phyloP scores from a whole-genome alignment of 2,888 invertebrate species.

The Melanotus villosus region DNA sequence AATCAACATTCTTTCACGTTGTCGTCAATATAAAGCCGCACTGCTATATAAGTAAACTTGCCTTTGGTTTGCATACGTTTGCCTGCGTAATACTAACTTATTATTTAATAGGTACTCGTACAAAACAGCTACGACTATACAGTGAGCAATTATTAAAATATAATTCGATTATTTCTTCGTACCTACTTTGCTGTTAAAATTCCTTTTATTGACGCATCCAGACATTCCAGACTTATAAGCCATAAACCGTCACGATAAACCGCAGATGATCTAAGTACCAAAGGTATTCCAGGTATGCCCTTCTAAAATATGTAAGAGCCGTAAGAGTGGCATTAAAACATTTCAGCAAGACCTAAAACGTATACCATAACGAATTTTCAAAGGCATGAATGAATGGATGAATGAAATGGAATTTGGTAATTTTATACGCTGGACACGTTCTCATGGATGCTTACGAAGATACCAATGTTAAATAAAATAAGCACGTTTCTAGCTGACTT shows the following conservation, averaged over 20 bases:
- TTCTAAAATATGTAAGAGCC: not conserved
- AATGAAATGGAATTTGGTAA: conserved; percentile 1
- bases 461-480: not conserved
- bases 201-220: not conserved
- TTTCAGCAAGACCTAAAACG: not conserved
- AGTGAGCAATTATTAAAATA: too few relatives aligned
- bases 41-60: conserved; percentile 15
- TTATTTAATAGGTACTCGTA: not conserved
- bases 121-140: too few relatives aligned
- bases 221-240: not conserved
- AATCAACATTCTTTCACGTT: conserved; percentile 18
- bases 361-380: not conserved
- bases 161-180: too few relatives aligned
- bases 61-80: not conserved
- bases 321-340: not conserved
- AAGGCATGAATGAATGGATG: not conserved
- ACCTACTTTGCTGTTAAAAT: too few relatives aligned
- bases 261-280: too few relatives aligned
- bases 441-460: not conserved
- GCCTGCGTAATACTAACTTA: not conserved
- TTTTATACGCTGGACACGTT: not conserved
- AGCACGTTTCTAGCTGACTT: not conserved
- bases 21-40: not conserved
- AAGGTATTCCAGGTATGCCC: not conserved
- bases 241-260: not conserved